Conservation (phyloP, 1,140 invertebrate genomes). For the Apocrypta bakeri region DNA sequence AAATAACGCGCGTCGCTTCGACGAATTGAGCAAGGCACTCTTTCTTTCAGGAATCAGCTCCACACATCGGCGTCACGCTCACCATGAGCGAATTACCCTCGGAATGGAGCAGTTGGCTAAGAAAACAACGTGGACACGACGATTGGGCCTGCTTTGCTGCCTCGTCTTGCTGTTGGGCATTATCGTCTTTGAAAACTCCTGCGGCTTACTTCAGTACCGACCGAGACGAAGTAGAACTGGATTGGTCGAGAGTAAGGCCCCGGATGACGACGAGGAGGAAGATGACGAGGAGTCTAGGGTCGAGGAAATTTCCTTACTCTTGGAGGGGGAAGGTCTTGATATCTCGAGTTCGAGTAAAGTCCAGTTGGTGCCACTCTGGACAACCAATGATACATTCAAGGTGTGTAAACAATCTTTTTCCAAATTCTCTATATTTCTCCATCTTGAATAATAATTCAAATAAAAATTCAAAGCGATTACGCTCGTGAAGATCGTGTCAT, state of each 20-base stretch:
- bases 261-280: background rate
- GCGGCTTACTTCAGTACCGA: slow-evolving; percentile 2
- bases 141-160: background rate
- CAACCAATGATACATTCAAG: slow-evolving; percentile 58
- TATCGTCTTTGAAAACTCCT: slow-evolving; percentile 24
- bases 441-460: too few species aligned
- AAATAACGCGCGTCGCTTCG: too few species aligned
- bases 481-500: too few species aligned
- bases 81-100: background rate
- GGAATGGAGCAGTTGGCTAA: slow-evolving; percentile 32
- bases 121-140: background rate
- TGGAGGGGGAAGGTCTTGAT: background rate
- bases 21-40: too few species aligned
- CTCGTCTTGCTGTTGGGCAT: slow-evolving; percentile 12
- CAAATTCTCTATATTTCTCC: too few species aligned
- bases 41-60: too few species aligned
- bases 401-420: background rate
- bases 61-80: too few species aligned
- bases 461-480: too few species aligned
- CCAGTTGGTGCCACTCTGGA: slow-evolving; percentile 61
- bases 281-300: background rate
- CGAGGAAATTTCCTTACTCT: slow-evolving; percentile 27
- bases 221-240: background rate
- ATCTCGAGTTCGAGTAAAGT: slow-evolving; percentile 52
- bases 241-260: background rate